phyloP scores from a whole-genome alignment of 2,888 invertebrate genomes.

The Corythucha ciliata region DNA sequence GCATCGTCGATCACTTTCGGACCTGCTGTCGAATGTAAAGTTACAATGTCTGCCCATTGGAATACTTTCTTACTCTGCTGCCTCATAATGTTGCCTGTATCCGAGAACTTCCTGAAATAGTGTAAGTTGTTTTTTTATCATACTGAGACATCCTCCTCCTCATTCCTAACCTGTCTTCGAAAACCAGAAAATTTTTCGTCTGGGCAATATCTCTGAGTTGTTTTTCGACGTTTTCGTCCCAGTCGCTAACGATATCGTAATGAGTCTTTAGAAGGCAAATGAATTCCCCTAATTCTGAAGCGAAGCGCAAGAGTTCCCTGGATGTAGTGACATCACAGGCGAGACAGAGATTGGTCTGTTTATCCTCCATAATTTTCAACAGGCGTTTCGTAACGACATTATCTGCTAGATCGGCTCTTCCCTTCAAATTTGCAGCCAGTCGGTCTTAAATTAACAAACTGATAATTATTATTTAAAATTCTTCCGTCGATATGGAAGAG shows the following conservation, averaged over 20 bases:
- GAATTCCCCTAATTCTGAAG: constrained; percentile 58
- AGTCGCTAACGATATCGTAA: constrained; percentile 78
- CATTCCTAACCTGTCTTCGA: constrained; percentile 67
- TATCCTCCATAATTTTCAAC: constrained; percentile 68
- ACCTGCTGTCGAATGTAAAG: constrained; percentile 82
- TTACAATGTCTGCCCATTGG: constrained; percentile 87
- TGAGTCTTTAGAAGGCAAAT: constrained; percentile 86
- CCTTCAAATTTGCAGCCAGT: constrained; percentile 50
- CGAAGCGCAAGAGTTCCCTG: constrained; percentile 51
- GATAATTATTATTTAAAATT: no score
- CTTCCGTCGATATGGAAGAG: no score
- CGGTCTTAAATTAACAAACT: constrained; percentile 40
- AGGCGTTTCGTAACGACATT: constrained; percentile 54
- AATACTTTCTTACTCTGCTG: constrained; percentile 69
- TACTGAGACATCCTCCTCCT: no score
- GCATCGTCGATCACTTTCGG: constrained; percentile 52
- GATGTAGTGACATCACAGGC: constrained; percentile 74
- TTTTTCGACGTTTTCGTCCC: constrained; percentile 52
- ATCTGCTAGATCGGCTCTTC: constrained; percentile 51
- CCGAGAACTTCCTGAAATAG: constrained; percentile 93
- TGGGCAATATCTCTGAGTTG: constrained; percentile 58
- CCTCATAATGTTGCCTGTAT: constrained; percentile 87
- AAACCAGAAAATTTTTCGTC: constrained; percentile 74
- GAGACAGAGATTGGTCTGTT: constrained; percentile 80
- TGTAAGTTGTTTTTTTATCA: no score